A percentile compares a stretch with the other conserved stretches of the same genome.
Conservation (phyloP, 64 coral and sea anemone species). For the Montipora efflorescens region DNA sequence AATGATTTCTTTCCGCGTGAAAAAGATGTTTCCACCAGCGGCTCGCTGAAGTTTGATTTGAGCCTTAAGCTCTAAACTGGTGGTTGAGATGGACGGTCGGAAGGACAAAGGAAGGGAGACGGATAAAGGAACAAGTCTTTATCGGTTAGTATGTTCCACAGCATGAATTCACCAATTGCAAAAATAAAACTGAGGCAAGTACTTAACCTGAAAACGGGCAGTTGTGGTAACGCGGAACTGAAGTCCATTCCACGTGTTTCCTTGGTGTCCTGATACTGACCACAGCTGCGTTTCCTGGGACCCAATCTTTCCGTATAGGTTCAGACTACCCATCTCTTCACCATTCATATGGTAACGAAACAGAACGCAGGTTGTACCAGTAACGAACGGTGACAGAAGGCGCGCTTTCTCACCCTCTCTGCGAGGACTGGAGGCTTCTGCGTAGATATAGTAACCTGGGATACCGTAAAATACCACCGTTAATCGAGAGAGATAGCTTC, state of each 20-base stretch:
- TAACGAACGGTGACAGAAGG: slow-evolving; percentile 11
- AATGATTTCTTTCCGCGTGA: too few species aligned
- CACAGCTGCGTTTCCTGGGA: background rate
- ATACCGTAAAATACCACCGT: background rate
- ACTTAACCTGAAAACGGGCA: slow-evolving; percentile 10
- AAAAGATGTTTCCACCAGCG: too few species aligned
- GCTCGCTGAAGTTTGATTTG: too few species aligned
- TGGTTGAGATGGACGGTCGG: too few species aligned
- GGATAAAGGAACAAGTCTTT: too few species aligned
- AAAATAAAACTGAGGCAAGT: too few species aligned
- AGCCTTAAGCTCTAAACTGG: too few species aligned
- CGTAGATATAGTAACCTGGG: slow-evolving; percentile 37
- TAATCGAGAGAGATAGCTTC: background rate
- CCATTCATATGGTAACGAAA: slow-evolving; percentile 29
- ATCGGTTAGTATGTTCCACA: too few species aligned
- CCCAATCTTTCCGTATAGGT: background rate
- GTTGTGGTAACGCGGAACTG: background rate
- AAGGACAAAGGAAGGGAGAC: too few species aligned
- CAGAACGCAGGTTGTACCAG: background rate
- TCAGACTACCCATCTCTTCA: background rate
- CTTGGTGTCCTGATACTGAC: background rate
- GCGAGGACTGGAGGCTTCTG: slow-evolving; percentile 28
- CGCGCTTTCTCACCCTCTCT: background rate
- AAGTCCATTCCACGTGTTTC: background rate
- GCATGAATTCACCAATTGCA: too few species aligned